phyloP scores from a whole-genome alignment of 92 coral and sea anemone genomes.

The Nematostella vectensis region DNA sequence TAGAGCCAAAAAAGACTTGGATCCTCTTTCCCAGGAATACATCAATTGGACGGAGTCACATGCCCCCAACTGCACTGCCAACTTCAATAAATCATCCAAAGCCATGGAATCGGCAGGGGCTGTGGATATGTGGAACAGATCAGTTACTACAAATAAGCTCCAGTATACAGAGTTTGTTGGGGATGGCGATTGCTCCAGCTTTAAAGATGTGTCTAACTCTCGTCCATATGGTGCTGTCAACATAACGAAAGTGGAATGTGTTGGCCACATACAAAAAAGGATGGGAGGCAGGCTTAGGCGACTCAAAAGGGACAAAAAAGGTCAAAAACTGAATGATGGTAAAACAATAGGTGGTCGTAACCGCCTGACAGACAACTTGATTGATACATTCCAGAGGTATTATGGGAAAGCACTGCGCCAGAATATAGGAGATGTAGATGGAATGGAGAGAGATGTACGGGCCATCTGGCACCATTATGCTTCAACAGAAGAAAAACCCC shows the following conservation, averaged over 20 bases:
- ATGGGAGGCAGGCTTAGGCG: constrained; percentile 33
- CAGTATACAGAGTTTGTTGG: constrained; percentile 36
- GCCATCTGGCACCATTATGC: constrained; percentile 30
- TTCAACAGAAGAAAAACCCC: constrained; percentile 1
- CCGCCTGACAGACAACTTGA: constrained; percentile 38
- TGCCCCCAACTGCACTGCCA: constrained; percentile 22
- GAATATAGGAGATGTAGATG: constrained; percentile 9
- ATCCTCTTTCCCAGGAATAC: constrained; percentile 30
- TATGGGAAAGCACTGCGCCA: constrained; percentile 28
- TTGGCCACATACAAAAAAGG: constrained; percentile 37
- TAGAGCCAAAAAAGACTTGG: constrained; percentile 27
- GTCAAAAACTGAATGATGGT: constrained; percentile 31
- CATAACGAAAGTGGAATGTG: constrained; percentile 31
- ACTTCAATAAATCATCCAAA: constrained; percentile 32
- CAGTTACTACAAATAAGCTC: constrained; percentile 9
- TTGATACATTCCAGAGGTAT: constrained; percentile 20
- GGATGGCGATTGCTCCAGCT: constrained; percentile 36
- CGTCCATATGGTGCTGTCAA: constrained; percentile 21
- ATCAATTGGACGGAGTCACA: constrained; percentile 28
- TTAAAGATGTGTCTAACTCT: constrained; percentile 23
- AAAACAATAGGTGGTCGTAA: constrained; percentile 30
- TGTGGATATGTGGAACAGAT: constrained; percentile 30
- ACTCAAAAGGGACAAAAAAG: constrained; percentile 24
- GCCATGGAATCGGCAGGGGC: constrained; percentile 44
- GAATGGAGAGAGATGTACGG: constrained; percentile 22